Conservation (phyloP, 2,888 invertebrate genomes). For the Stenurella melanura region DNA sequence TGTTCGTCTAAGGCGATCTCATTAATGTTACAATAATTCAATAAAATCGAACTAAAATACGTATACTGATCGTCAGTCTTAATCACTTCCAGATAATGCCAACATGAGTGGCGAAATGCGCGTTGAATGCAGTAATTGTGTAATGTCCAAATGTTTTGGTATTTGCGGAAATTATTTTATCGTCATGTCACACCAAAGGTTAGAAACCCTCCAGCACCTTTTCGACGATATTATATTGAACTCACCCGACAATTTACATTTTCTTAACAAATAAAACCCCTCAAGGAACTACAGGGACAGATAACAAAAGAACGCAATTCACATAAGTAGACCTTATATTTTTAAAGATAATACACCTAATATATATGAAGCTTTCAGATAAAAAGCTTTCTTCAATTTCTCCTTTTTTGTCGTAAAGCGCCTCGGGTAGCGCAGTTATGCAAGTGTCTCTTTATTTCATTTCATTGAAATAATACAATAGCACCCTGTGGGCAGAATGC, state of each 20-base stretch:
- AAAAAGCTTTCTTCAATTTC: conserved; percentile 40
- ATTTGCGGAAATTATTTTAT: too few species aligned
- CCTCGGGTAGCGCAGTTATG: conserved; percentile 34
- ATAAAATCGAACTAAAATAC: too few species aligned
- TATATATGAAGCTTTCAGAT: conserved; percentile 38
- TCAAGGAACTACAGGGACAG: background rate
- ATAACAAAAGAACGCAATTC: conserved; percentile 33
- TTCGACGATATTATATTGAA: background rate
- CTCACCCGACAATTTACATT: conserved; percentile 3
- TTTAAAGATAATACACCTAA: conserved; percentile 39
- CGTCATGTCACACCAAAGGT: too few species aligned
- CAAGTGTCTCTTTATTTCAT: conserved; percentile 31
- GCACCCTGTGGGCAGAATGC: conserved; percentile 34
- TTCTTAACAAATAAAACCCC: conserved; percentile 16
- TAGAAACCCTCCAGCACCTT: too few species aligned
- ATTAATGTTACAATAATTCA: too few species aligned
- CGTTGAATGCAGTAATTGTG: too few species aligned
- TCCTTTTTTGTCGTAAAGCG: conserved; percentile 31
- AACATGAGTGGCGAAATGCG: too few species aligned
- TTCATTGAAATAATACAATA: conserved; percentile 38
- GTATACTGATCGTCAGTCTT: too few species aligned
- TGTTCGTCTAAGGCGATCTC: too few species aligned
- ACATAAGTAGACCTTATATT: conserved; percentile 35
- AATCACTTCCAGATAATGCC: too few species aligned
- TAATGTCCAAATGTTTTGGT: too few species aligned